Evolutionary conservation across 1,140 invertebrate species (phyloP), one percentile per base, ranked within the genome.

Genomic region (Dufourea novaeangliae): DNA sequence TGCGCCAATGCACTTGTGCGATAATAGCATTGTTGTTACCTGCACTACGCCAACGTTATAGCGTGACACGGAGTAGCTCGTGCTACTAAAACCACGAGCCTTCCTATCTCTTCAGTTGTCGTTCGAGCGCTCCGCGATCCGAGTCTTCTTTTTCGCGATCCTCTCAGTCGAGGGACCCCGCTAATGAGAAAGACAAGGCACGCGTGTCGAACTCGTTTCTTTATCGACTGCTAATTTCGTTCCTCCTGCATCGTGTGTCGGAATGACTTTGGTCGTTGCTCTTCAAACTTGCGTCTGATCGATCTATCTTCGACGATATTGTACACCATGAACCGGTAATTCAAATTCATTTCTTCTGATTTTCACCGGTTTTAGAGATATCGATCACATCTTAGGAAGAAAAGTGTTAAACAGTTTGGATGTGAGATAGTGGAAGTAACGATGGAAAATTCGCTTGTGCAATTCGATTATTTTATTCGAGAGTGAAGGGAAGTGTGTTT

Each of bases 21-120:
- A 91, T 91, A 92, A 91, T 91, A 75, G 88, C 84, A 92, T 91
- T 91, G 88, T 90, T 88, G 90, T 91, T 88, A 87, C 63, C 72
- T 83, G 84, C 75, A 79, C 71, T 79, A 84, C 77, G 80, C 75
- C 86, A 84, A 78, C 78, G 85, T 89, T 85, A 89, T 91, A 91
- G 91, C 90, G 86, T 88, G 90, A 92, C 89, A 82, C 81, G 77
- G 61, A 68, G 66, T 83, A 68, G 81, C 80, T 67, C 78, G 75
- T 81, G 86, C 81, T 87, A 87, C 85, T 70, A 88, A 79, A 88
- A 84, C 68, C 29, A 29, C 79, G 77, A 72, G 66, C 44, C 74
- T 76, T 82, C 85, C 61, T 87, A 85, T 89, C 88, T 90, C 85
- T 86, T 92, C 90, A 92, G 91, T 92, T 83, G 90, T 88, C 84